Evolutionary conservation across 2,888 invertebrate genomes (phyloP).

Genomic region (Drosophila histrio): DNA sequence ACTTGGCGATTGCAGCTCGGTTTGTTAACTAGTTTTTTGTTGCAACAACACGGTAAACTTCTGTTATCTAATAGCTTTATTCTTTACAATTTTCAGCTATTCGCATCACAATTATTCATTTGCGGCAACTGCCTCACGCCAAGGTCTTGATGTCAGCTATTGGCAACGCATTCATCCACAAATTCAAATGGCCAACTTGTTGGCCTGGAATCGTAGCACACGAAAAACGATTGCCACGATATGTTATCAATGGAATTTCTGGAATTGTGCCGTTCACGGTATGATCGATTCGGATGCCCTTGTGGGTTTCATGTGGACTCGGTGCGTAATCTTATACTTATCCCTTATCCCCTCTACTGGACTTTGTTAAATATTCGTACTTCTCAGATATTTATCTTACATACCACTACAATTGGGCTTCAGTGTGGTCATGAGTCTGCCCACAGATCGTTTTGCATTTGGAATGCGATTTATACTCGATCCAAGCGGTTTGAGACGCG

Average conservation of each 20-base stretch:
- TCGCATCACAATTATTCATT: constrained; percentile 73
- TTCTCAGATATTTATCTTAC: constrained; percentile 70
- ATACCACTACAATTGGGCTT: constrained; percentile 80
- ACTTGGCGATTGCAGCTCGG: constrained; percentile 81
- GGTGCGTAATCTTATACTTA: constrained; percentile 39
- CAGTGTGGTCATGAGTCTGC: constrained; percentile 80
- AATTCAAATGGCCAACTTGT: constrained; percentile 82
- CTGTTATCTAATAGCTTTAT: neutral
- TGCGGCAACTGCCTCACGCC: constrained; percentile 80
- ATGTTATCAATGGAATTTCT: constrained; percentile 83
- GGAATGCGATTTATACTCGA: constrained; percentile 82
- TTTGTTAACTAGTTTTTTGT: constrained; percentile 23
- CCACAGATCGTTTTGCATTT: constrained; percentile 82
- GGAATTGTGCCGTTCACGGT: constrained; percentile 79
- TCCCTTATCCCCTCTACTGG: neutral
- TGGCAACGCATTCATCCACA: constrained; percentile 82
- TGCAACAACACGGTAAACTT: neutral
- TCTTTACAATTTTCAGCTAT: constrained; percentile 60
- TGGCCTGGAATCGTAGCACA: constrained; percentile 79
- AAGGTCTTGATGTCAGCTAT: constrained; percentile 82
- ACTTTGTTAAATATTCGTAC: neutral
- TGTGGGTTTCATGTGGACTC: constrained; percentile 82
- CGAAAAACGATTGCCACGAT: constrained; percentile 81
- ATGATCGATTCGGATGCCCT: constrained; percentile 83
- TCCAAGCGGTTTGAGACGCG: constrained; percentile 77